Evolutionary conservation across 2,888 invertebrate species (phyloP), one percentile per base, ranked within the genome.

Genomic region (Oligia strigilis): DNA sequence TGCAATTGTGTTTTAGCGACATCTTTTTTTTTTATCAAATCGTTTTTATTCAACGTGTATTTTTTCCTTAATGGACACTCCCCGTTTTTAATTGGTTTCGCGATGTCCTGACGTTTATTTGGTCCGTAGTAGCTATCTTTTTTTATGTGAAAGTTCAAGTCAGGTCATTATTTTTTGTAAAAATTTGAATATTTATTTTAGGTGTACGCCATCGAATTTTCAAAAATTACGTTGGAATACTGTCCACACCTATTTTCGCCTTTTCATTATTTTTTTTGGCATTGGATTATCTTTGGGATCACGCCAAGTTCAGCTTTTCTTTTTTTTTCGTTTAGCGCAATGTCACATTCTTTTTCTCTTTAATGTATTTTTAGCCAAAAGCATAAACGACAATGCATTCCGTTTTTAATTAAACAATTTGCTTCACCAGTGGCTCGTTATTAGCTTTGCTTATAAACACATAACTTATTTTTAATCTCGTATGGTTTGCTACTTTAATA

Each of bases 41-140:
- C 23, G 66, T 81, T 83, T 83, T 82, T 74, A 66, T 83, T 79
- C n/a, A 52, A 17, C 14, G 64, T 73, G 67, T 65, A 64, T 75
- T 77, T 70, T 67, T 49, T 65, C 40, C 23, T 62, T 17, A 55
- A 64, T 69, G 49, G 19, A 46, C 65, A 52, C 64, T 74, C n/a
- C 43, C 36, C 8, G 66, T 62, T 85, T 86, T 79, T 79, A 78
- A 86, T 85, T 78, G 65, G 64, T 69, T 71, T 40, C 13, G 17
- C 11, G 43, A 86, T 74, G 29, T 66, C 14, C 29, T 72, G 64
- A 62, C 66, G 19, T 85, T 81, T 74, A 74, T 85, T 85, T 65
- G 6, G 6, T 49, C 1, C 13, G 52, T 13, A 66, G 52, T 36
- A n/a, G 3, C 14, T 23, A 40, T 40, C n/a, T n/a, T 80, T 80